A percentile compares a stretch with the other conserved stretches of the same genome.
Conservation (phyloP, 2,888 invertebrate genomes). For the Eupithecia dodoneata region DNA sequence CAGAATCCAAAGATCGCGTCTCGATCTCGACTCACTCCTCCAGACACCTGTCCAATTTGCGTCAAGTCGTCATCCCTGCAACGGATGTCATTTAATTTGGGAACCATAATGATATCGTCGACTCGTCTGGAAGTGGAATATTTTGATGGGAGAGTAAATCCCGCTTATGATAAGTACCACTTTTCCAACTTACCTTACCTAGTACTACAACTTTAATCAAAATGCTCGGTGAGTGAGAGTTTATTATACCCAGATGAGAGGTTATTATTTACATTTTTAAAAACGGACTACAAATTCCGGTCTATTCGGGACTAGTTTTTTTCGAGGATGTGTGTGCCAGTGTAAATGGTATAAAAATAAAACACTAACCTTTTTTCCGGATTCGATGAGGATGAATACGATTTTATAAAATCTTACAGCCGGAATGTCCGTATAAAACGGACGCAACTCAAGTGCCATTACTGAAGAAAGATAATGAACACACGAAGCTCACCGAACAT, state of each 20-base stretch:
- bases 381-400: conserved; percentile 37
- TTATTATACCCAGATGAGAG: not conserved
- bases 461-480: conserved; percentile 47
- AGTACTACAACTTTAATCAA: not conserved
- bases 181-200: not conserved
- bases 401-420: conserved; percentile 39
- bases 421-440: conserved; percentile 33
- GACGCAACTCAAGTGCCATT: conserved; percentile 43
- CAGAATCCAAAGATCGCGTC: conserved; percentile 53
- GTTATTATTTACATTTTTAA: not conserved
- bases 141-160: conserved; percentile 26
- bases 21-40: conserved; percentile 45
- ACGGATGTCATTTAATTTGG: conserved; percentile 56
- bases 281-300: no score
- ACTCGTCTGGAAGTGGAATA: conserved; percentile 19
- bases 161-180: conserved; percentile 4
- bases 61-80: conserved; percentile 63
- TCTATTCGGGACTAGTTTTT: no score
- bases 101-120: conserved; percentile 38
- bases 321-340: no score
- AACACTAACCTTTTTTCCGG: not conserved
- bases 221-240: not conserved
- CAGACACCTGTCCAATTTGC: conserved; percentile 77
- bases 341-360: not conserved
- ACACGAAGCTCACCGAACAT: conserved; percentile 53